Evolutionary conservation across 92 coral and sea anemone genomes (phyloP).

Genomic region (Epizoanthus stellaris): DNA sequence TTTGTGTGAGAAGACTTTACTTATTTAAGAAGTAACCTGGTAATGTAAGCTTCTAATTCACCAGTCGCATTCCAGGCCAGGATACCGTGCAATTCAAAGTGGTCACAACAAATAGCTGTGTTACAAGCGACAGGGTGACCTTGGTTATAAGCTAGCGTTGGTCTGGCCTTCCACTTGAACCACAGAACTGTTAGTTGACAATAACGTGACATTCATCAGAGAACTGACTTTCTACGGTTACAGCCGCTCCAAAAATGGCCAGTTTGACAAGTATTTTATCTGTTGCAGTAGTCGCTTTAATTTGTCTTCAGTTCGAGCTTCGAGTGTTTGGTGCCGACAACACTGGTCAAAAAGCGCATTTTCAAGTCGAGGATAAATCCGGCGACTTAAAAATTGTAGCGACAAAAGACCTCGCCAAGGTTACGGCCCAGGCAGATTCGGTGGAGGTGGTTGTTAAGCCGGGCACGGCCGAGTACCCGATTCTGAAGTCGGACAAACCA

Average conservation of each 20-base stretch:
- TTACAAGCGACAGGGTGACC: too few species aligned
- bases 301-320: background rate
- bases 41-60: too few species aligned
- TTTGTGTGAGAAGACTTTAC: too few species aligned
- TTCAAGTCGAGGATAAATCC: slow-evolving; percentile 97
- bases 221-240: too few species aligned
- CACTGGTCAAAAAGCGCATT: slow-evolving; percentile 95
- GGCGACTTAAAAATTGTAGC: slow-evolving; percentile 90
- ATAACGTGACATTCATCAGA: too few species aligned
- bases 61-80: too few species aligned
- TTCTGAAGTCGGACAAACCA: slow-evolving; percentile 87
- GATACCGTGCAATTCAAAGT: too few species aligned
- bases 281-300: background rate
- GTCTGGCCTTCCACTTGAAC: too few species aligned
- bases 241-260: background rate
- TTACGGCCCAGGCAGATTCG: slow-evolving; percentile 91
- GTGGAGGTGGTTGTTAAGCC: slow-evolving; percentile 95
- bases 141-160: too few species aligned
- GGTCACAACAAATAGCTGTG: too few species aligned
- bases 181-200: too few species aligned
- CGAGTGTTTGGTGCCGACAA: slow-evolving; percentile 52
- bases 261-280: background rate
- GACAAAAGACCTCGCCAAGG: slow-evolving; percentile 84
- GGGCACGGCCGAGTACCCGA: slow-evolving; percentile 93
- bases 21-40: too few species aligned